Evolutionary conservation across 2,888 invertebrate species (phyloP).

Genomic region (Lordiphosa fenestrarum): DNA sequence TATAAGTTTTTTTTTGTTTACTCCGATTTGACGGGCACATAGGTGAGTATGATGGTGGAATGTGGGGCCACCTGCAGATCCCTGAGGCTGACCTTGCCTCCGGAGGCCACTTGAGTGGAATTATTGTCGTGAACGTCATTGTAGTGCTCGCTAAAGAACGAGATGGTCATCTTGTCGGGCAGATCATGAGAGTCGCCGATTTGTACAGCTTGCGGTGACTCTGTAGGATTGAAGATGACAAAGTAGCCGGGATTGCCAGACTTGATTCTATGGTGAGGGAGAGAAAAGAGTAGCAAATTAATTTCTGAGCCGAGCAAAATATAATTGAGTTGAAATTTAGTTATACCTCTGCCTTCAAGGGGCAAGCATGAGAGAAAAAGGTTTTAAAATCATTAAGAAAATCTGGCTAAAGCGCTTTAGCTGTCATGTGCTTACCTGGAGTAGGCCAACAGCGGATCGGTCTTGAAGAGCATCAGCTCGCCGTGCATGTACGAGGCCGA

Average conservation of each 20-base stretch:
- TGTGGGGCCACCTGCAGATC: constrained; percentile 83
- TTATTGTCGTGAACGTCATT: constrained; percentile 54
- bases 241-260: constrained; percentile 88
- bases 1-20: constrained; percentile 41
- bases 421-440: constrained; percentile 83
- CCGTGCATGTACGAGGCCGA: constrained; percentile 86
- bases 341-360: constrained; percentile 65
- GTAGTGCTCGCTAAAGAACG: constrained; percentile 82
- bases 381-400: constrained; percentile 7
- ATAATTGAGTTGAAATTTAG: background rate
- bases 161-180: constrained; percentile 84
- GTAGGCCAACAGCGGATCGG: constrained; percentile 83
- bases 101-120: constrained; percentile 43
- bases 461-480: constrained; percentile 78
- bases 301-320: background rate
- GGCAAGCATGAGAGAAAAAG: constrained; percentile 29
- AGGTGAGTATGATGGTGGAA: constrained; percentile 86
- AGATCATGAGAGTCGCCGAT: constrained; percentile 81
- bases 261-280: constrained; percentile 83
- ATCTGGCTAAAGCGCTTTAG: background rate
- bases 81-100: constrained; percentile 83
- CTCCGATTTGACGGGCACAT: constrained; percentile 82
- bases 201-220: constrained; percentile 81
- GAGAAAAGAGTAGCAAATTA: background rate
- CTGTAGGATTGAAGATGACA: constrained; percentile 86